Evolutionary conservation across 1,140 invertebrate genomes (phyloP).

Genomic region (Drosophila leontia): DNA sequence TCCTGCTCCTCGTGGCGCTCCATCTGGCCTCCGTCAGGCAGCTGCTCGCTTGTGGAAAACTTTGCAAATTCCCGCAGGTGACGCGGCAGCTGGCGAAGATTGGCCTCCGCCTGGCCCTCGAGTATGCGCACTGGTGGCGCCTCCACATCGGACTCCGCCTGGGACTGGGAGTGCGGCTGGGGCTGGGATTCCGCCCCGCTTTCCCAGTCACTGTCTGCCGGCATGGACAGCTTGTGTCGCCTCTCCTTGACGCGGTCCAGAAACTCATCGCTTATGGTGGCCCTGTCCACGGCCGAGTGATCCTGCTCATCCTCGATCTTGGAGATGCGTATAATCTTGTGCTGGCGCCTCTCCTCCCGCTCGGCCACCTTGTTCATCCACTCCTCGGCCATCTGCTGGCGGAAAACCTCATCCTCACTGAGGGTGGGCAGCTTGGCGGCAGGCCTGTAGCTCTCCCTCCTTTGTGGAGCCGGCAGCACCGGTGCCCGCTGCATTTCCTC

Average conservation of each 20-base stretch:
- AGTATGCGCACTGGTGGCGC: slow-evolving; percentile 86
- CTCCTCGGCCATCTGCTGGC: slow-evolving; percentile 92
- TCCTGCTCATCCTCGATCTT: slow-evolving; percentile 75
- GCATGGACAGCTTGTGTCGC: slow-evolving; percentile 76
- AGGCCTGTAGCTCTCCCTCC: slow-evolving; percentile 65
- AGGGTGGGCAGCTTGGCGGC: slow-evolving; percentile 83
- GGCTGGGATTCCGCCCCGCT: slow-evolving; percentile 83
- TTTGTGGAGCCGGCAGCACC: slow-evolving; percentile 52
- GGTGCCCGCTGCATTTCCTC: slow-evolving; percentile 82
- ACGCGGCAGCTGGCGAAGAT: slow-evolving; percentile 88
- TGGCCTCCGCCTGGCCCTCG: slow-evolving; percentile 86
- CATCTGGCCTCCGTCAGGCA: slow-evolving; percentile 66
- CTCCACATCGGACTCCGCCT: slow-evolving; percentile 84
- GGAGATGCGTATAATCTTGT: slow-evolving; percentile 91
- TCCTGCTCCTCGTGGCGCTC: slow-evolving; percentile 76
- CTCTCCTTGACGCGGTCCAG: slow-evolving; percentile 88
- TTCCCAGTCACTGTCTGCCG: slow-evolving; percentile 84
- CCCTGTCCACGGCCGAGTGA: slow-evolving; percentile 85
- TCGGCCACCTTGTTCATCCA: slow-evolving; percentile 92
- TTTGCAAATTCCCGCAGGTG: slow-evolving; percentile 91
- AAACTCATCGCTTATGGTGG: slow-evolving; percentile 90
- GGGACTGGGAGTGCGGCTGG: slow-evolving; percentile 87
- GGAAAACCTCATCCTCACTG: slow-evolving; percentile 88
- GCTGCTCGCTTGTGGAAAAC: slow-evolving; percentile 72
- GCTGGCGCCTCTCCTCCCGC: slow-evolving; percentile 90